Conservation (phyloP, 2,888 invertebrate species). For the Amphipyra tragopoginis region DNA sequence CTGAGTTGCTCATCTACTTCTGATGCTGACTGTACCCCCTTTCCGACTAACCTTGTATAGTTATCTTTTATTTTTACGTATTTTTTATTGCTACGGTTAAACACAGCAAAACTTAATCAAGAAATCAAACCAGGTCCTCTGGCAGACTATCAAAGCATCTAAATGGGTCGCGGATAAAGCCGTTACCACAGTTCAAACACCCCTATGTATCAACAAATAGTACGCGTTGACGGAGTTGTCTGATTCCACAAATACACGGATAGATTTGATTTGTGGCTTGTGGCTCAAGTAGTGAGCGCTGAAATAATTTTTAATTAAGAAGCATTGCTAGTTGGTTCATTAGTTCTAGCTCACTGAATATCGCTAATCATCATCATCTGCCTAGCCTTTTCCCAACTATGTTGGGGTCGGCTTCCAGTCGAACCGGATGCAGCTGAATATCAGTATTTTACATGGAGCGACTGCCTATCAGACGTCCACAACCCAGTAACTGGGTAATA, state of each 20-base stretch:
- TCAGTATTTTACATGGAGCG: no score
- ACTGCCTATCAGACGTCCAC: no score
- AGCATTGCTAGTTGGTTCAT: slow-evolving; percentile 1
- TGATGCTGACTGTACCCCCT: no score
- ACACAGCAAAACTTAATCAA: background rate
- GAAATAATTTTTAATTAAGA: slow-evolving; percentile 7
- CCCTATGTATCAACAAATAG: slow-evolving; percentile 38
- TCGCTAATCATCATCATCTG: no score
- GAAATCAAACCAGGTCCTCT: slow-evolving; percentile 32
- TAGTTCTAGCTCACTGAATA: background rate
- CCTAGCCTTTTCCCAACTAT: no score
- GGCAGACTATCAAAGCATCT: slow-evolving; percentile 38
- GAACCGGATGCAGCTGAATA: no score
- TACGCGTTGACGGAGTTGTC: slow-evolving; percentile 9
- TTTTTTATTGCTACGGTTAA: no score
- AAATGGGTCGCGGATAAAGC: slow-evolving; percentile 40
- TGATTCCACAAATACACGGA: slow-evolving; percentile 24
- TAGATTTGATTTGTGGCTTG: slow-evolving; percentile 20
- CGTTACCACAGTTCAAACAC: slow-evolving; percentile 43
- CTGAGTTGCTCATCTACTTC: no score
- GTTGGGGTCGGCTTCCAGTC: no score
- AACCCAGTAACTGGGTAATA: no score
- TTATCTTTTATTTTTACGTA: no score
- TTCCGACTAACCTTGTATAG: no score
- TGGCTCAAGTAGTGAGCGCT: slow-evolving; percentile 16